Evolutionary conservation across 2,113 vertebrate species (phyloP).

Genomic region (Pagrus major): DNA sequence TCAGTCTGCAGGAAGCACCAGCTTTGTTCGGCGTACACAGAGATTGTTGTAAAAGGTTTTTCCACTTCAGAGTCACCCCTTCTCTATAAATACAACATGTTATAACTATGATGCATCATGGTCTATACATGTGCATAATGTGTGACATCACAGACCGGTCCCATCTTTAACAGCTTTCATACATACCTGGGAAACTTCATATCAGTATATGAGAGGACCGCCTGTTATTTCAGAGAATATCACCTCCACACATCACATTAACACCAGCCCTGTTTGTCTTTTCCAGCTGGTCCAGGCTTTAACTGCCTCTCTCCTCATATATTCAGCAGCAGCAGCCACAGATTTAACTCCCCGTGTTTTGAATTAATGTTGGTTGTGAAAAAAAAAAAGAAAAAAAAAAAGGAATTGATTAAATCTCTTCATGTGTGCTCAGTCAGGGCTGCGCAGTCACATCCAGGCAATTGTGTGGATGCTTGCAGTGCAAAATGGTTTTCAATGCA

Average conservation of each 20-base stretch:
- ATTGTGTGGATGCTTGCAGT: conserved; percentile 5
- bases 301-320: conserved; percentile 4
- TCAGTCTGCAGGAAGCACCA: too few species aligned
- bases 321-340: conserved; percentile 18
- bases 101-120: background rate
- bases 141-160: background rate
- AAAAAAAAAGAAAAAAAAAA: background rate
- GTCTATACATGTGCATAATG: background rate
- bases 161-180: background rate
- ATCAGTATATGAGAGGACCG: background rate
- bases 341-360: conserved; percentile 18
- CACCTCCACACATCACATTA: conserved; percentile 6
- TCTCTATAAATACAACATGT: background rate
- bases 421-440: conserved; percentile 1
- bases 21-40: too few species aligned
- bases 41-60: background rate
- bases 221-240: conserved; percentile 12
- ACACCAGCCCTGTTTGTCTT: conserved; percentile 9
- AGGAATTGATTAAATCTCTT: conserved; percentile 35
- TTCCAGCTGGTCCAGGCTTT: conserved; percentile 16
- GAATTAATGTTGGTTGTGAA: conserved; percentile 13
- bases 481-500: background rate
- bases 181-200: background rate
- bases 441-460: background rate
- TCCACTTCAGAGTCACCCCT: background rate